These are phyloP conservation scores for Synanthedon tipuliformis DNA, from an alignment of 2,888 invertebrate genomes.

Conservation along the genomic window DNA sequence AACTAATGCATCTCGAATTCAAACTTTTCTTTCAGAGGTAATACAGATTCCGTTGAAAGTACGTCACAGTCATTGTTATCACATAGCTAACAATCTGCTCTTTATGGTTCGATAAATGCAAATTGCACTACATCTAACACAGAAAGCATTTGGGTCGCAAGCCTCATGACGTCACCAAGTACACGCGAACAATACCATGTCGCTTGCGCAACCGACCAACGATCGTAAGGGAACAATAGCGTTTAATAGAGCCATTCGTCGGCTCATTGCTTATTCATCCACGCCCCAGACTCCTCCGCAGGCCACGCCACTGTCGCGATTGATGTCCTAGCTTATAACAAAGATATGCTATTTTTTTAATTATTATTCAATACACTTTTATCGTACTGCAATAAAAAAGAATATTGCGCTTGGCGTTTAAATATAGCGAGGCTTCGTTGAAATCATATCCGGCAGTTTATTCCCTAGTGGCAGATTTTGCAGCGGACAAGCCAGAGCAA, in stretches of 20 bases:
- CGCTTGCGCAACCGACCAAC: conserved; percentile 57
- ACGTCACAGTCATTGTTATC: conserved; percentile 18
- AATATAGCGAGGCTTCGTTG: background rate
- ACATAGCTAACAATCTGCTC: conserved; percentile 27
- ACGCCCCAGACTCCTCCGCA: conserved; percentile 64
- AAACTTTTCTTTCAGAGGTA: too few relatives aligned
- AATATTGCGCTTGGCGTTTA: background rate
- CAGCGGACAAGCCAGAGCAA: conserved; percentile 31
- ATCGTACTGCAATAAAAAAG: too few relatives aligned
- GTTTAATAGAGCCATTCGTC: conserved; percentile 67
- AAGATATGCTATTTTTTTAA: background rate
- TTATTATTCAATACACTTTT: too few relatives aligned
- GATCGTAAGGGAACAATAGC: conserved; percentile 55
- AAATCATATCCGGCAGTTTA: conserved; percentile 10
- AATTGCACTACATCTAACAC: conserved; percentile 50
- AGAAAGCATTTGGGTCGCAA: conserved; percentile 46
- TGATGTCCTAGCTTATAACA: conserved; percentile 38
- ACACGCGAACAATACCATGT: conserved; percentile 58
- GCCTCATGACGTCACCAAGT: conserved; percentile 46
- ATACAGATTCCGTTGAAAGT: too few relatives aligned
- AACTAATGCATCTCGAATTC: too few relatives aligned
- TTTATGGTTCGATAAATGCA: conserved; percentile 44
- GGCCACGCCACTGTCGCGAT: conserved; percentile 41
- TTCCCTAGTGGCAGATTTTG: conserved; percentile 27
- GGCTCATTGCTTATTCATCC: conserved; percentile 68